These are phyloP conservation scores for Eriosoma lanigerum DNA, from an alignment of 1,140 invertebrate species.

Conservation along the genomic window DNA sequence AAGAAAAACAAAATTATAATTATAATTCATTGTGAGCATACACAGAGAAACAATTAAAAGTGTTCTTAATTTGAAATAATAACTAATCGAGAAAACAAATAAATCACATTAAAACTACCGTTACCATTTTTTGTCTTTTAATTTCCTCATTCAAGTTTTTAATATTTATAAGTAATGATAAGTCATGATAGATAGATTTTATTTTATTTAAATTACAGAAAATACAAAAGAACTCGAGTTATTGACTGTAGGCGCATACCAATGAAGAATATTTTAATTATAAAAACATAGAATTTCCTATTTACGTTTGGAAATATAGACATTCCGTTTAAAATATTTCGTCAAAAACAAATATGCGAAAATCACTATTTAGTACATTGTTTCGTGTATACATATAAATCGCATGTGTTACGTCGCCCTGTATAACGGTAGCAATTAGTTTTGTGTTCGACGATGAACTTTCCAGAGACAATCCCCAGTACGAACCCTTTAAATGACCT, in stretches of 20 bases:
- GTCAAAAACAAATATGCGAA: background rate
- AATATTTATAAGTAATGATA: no score
- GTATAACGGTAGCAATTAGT: slow-evolving; percentile 32
- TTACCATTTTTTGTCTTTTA: background rate
- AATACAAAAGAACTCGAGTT: no score
- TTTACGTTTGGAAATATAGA: background rate
- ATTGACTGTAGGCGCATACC: no score
- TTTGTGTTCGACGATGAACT: slow-evolving; percentile 38
- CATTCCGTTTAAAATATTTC: background rate
- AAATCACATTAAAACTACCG: background rate
- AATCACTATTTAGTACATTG: background rate
- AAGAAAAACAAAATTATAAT: background rate
- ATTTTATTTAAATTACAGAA: no score
- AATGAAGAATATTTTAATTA: no score
- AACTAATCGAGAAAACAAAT: background rate
- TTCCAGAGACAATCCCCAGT: slow-evolving; percentile 31
- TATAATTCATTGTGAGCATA: background rate
- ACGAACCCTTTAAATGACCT: slow-evolving; percentile 36
- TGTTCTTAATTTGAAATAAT: background rate
- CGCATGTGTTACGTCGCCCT: background rate
- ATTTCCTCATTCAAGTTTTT: no score
- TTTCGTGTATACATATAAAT: background rate
- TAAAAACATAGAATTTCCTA: no score
- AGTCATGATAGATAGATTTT: no score
- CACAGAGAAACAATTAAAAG: background rate